Conservation (phyloP, 1,140 invertebrate species). For the Hydropsyche tenuis region DNA sequence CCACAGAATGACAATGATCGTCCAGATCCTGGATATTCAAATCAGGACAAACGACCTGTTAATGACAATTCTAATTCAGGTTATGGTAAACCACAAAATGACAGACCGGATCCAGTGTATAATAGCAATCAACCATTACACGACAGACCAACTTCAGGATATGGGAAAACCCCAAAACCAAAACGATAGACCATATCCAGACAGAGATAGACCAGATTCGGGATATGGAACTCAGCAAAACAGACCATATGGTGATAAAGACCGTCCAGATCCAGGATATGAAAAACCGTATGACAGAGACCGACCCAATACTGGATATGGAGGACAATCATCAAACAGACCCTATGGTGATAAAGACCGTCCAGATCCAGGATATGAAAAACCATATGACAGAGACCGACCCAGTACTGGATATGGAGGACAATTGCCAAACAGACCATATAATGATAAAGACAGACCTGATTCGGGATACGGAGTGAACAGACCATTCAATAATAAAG, state of each 20-base stretch:
- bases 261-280: constrained; percentile 27
- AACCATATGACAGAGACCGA: neutral
- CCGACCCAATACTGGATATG: constrained; percentile 8
- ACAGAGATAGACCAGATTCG: constrained; percentile 34
- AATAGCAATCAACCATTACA: constrained; percentile 28
- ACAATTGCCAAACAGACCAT: neutral
- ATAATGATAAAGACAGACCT: too few species aligned
- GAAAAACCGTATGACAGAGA: neutral
- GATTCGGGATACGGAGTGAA: constrained; percentile 25
- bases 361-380: constrained; percentile 25
- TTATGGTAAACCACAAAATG: constrained; percentile 13
- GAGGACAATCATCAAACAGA: neutral
- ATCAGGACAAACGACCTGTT: constrained; percentile 5
- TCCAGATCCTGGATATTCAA: constrained; percentile 8
- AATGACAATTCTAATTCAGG: neutral
- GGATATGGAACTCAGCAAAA: constrained; percentile 13
- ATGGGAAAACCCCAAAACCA: constrained; percentile 12
- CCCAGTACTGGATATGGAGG: constrained; percentile 8
- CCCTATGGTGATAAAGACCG: constrained; percentile 20
- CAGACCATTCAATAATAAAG: too few species aligned
- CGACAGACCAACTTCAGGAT: constrained; percentile 40
- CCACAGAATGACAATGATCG: constrained; percentile 13
- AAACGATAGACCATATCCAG: constrained; percentile 7
- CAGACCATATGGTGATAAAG: neutral
- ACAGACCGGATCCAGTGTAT: constrained; percentile 14